Conservation (phyloP, 2,113 vertebrate species). For the Cisticola juncidis region DNA sequence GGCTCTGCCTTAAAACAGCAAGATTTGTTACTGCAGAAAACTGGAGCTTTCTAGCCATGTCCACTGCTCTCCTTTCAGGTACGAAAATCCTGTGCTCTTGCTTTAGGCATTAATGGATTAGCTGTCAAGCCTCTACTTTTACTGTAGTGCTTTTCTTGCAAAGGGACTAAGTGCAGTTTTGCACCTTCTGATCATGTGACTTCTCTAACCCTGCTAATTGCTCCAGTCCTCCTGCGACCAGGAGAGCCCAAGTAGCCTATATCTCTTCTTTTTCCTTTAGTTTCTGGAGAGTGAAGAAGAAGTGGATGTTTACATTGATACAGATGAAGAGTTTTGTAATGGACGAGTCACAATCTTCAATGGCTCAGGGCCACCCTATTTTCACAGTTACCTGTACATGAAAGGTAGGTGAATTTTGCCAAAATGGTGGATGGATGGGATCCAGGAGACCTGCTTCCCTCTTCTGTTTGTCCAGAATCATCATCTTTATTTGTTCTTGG, state of each 20-base stretch:
- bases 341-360: constrained; percentile 81
- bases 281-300: constrained; percentile 90
- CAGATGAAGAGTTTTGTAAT: constrained; percentile 88
- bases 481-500: background rate
- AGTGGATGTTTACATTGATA: constrained; percentile 86
- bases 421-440: background rate
- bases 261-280: constrained; percentile 61
- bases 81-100: constrained; percentile 1
- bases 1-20: background rate
- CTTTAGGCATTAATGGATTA: constrained; percentile 51
- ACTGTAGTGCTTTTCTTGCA: background rate
- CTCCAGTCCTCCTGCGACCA: background rate
- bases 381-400: constrained; percentile 93
- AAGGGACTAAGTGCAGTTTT: background rate
- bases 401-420: constrained; percentile 76
- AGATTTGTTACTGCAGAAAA: background rate
- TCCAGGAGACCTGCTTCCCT: background rate
- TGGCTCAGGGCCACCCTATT: constrained; percentile 87
- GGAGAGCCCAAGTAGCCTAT: background rate
- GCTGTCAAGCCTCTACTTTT: background rate
- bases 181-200: background rate
- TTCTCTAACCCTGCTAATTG: background rate
- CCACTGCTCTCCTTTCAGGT: background rate
- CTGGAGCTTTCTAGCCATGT: background rate
- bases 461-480: background rate